phyloP scores from a whole-genome alignment of 1,140 invertebrate species.

The Drepana arcuata region DNA sequence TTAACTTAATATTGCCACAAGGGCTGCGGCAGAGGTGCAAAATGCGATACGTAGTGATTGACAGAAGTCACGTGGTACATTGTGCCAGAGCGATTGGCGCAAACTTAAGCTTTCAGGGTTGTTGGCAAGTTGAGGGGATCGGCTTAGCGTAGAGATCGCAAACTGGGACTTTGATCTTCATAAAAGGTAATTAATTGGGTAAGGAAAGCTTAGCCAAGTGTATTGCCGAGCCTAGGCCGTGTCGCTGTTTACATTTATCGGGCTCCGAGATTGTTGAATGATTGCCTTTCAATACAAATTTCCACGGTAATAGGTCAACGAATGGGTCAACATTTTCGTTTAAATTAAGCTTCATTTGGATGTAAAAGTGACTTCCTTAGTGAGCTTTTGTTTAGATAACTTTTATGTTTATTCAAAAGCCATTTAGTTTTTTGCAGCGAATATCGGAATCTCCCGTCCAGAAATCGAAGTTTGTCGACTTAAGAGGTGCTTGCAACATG shows the following conservation, averaged over 20 bases:
- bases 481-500: too few relatives aligned
- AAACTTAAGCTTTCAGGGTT: slow-evolving; percentile 49
- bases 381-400: too few relatives aligned
- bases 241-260: slow-evolving; percentile 11
- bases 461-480: too few relatives aligned
- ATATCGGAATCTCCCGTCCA: too few relatives aligned
- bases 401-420: too few relatives aligned
- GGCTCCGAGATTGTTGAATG: slow-evolving; percentile 13
- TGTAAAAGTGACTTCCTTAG: too few relatives aligned
- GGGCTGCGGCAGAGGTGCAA: slow-evolving; percentile 20
- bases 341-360: too few relatives aligned
- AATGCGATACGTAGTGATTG: slow-evolving; percentile 25
- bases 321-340: too few relatives aligned
- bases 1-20: too few relatives aligned
- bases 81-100: slow-evolving; percentile 28
- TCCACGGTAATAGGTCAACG: slow-evolving; percentile 7
- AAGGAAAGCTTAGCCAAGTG: slow-evolving; percentile 39
- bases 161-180: slow-evolving; percentile 54
- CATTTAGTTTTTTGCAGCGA: too few relatives aligned
- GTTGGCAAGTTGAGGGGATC: slow-evolving; percentile 38
- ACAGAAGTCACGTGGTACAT: slow-evolving; percentile 35
- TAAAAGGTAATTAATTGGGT: slow-evolving; percentile 51
- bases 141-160: slow-evolving; percentile 36
- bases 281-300: slow-evolving; percentile 14
- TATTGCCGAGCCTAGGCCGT: slow-evolving; percentile 20